Evolutionary conservation across 1,140 invertebrate species (phyloP), one percentile per base, ranked within the genome.

Genomic region (Sarcophaga peregrina): DNA sequence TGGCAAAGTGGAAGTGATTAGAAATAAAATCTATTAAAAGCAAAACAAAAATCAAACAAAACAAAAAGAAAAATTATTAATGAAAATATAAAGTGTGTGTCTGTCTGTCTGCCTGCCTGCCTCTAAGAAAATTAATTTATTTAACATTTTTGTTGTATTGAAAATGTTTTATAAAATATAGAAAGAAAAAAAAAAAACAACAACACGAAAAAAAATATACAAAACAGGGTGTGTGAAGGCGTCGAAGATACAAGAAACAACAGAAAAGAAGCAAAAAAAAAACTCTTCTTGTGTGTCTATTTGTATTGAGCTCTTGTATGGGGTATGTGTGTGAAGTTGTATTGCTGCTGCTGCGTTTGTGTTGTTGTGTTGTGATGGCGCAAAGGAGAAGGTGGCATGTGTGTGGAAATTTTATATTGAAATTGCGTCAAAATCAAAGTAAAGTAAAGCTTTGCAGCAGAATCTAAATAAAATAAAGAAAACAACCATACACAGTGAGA

Each of bases 381-480:
- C 62, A 68, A 68, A 68, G 62, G 10, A 68, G 62, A 62, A 17
- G 58, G 58, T 62, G 58, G 58, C 8, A 62, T 62, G n/a, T 62
- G 58, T 58, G 54, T n/a, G 15, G 13, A 68, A 68, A 68, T 68
- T 25, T 68, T 68, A 68, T 68, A 68, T 68, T 68, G 62, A 68
- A 68, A 68, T 68, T 68, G 62, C 62, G 62, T 68, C 62, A 20
- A 68, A 68, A 68, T 68, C 62, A 68, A 68, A 68, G 62, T 68
- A 68, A 68, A 68, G 62, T 68, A 68, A 68, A 68, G 62, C 62
- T 68, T 68, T 68, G 62, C n/a, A 20, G 62, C 62, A 20, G 25
- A 37, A 37, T 37, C 4, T 37, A 37, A 37, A 37, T 37, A 37
- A 37, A 37, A 37, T 37, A 37, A 37, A 37, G 25, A 37, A 37